Evolutionary conservation across 2,888 invertebrate species (phyloP), one percentile per base, ranked within the genome.

Genomic region (Apoda limacodes): DNA sequence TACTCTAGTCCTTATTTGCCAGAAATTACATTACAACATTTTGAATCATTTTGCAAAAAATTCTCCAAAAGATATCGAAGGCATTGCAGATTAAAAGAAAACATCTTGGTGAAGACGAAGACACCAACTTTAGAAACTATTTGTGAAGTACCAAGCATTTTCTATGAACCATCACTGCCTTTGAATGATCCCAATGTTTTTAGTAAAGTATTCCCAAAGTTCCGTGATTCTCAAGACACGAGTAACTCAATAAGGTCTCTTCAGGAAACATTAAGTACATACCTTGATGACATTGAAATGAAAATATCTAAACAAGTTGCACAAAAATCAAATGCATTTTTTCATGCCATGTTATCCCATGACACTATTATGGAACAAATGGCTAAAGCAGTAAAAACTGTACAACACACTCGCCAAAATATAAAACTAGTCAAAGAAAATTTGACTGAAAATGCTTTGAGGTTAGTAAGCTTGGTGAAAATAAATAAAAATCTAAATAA

Each of bases 281-380:
- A 97, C 67, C 82, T 98, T 54, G 98, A 98, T 81, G 88, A 93
- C 35, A 93, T 98, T 25, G 98, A 98, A 72, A 92, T 95, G 55
- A 89, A 93, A 69, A 94, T 96, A 60, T 93, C 94, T 4, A 88
- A 90, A 50, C 96, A 97, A 82, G 89, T 97, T 30, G 94, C 97
- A 14, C 89, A 92, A 52, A 95, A 97, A 62, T 97, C 97, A 6
- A 94, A 94, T 48, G 96, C 96, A 10, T 99, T 98, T 78, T 99
- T 98, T 62, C 92, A 95, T 68, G 98, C 98, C 1, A 98, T 99
- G 92, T 89, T 97, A 31, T 98, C 98, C 5, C 98, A 99, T 70
- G 97, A 98, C 62, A 92, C 93, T 14, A 90, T 99, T 28, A 94
- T 98, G 88, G 95, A 95, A 46, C 93, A 98, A 60, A 90, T 99